Evolutionary conservation across 2,888 invertebrate species (phyloP).

Genomic region (Tipula lateralis): DNA sequence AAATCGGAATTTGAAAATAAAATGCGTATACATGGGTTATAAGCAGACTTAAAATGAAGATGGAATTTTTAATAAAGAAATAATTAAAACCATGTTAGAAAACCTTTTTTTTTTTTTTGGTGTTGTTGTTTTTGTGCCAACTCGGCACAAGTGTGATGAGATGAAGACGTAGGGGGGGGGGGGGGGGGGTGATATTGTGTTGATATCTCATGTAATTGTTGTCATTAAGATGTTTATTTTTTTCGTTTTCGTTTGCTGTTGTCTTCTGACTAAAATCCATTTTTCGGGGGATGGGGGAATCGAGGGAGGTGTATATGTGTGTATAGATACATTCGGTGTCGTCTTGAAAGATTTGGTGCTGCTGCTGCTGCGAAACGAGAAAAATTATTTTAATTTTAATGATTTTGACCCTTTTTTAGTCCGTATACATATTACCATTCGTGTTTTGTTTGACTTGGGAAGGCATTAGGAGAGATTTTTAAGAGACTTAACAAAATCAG

Average conservation of each 20-base stretch:
- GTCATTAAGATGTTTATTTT: slow-evolving; percentile 19
- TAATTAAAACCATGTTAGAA: slow-evolving; percentile 24
- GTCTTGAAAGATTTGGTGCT: background rate
- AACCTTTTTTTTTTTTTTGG: background rate
- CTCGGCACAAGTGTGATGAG: background rate
- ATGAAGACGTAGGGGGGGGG: background rate
- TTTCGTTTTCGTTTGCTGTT: background rate
- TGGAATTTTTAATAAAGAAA: slow-evolving; percentile 24
- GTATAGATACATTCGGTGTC: background rate
- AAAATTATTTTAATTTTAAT: background rate
- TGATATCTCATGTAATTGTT: slow-evolving; percentile 13
- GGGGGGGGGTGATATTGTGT: background rate
- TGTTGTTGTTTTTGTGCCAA: background rate
- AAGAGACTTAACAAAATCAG: background rate
- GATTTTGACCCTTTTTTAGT: slow-evolving; percentile 3
- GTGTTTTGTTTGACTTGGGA: background rate
- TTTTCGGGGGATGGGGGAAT: too few relatives aligned
- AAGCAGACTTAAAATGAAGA: background rate
- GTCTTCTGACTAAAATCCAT: background rate
- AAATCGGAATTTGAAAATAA: background rate
- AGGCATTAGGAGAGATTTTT: background rate
- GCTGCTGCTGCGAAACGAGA: background rate
- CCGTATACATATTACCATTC: background rate
- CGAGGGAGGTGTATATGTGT: background rate
- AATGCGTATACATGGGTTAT: background rate